phyloP scores from a whole-genome alignment of 1,140 invertebrate species.

The Papilio polyxenes region DNA sequence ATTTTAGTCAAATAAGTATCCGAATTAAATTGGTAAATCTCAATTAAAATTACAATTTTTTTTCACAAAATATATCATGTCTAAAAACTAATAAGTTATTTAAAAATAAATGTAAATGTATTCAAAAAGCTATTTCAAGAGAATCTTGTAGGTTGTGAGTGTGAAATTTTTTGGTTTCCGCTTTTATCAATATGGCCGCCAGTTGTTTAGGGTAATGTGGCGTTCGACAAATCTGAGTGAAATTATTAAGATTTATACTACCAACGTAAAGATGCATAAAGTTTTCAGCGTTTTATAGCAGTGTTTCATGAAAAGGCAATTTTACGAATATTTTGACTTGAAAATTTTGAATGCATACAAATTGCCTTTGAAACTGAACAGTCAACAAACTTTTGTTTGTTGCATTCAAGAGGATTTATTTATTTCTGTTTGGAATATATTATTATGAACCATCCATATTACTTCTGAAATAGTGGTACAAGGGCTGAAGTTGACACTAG shows the following conservation, averaged over 20 bases:
- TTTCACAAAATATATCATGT: conserved; percentile 8
- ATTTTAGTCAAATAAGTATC: conserved; percentile 36
- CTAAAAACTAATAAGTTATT: conserved; percentile 30
- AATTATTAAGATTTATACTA: conserved; percentile 76
- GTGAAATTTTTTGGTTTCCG: conserved; percentile 61
- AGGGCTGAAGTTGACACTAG: conserved; percentile 75
- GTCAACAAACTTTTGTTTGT: conserved; percentile 82
- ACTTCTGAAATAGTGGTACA: conserved; percentile 72
- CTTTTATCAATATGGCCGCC: conserved; percentile 80
- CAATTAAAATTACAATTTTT: conserved; percentile 14
- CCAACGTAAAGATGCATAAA: conserved; percentile 77
- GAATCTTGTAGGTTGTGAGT: conserved; percentile 42
- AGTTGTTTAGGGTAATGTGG: conserved; percentile 81
- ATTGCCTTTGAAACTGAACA: conserved; percentile 76
- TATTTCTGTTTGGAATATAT: conserved; percentile 66
- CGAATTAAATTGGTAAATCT: conserved; percentile 26
- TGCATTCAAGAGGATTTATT: conserved; percentile 74
- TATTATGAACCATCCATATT: conserved; percentile 76
- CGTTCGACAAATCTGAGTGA: conserved; percentile 79
- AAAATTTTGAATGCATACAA: conserved; percentile 73
- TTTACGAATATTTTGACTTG: conserved; percentile 68
- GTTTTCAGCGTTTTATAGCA: conserved; percentile 78
- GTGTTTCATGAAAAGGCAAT: conserved; percentile 73
- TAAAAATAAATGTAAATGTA: conserved; percentile 17
- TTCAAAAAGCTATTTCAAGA: conserved; percentile 20